phyloP scores from a whole-genome alignment of 2,797 vertebrate genomes.

The Apogon talboti region DNA sequence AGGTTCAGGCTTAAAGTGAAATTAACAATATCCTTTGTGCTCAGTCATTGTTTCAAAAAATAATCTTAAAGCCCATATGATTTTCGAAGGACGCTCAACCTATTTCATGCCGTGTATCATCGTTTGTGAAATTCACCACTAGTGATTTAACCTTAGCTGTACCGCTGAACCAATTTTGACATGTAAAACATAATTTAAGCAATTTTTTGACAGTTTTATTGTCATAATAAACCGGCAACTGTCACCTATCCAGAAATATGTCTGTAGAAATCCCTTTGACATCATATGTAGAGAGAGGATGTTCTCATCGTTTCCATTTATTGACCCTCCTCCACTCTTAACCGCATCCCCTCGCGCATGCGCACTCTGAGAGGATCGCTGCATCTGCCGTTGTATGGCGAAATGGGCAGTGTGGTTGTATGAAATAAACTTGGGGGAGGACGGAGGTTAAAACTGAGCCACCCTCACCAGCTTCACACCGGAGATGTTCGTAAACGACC shows the following conservation, averaged over 20 bases:
- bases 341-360: conserved; percentile 87
- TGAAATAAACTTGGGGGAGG: conserved; percentile 58
- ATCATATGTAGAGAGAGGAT: conserved; percentile 71
- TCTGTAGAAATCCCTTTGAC: conserved; percentile 76
- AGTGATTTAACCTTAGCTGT: background rate
- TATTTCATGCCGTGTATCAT: no score
- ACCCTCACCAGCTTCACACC: conserved; percentile 6
- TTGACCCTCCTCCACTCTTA: conserved; percentile 75
- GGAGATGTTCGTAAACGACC: conserved; percentile 27
- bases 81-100: no score
- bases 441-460: conserved; percentile 39
- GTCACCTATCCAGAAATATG: conserved; percentile 43
- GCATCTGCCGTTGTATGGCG: conserved; percentile 33
- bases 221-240: conserved; percentile 21
- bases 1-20: no score
- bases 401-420: conserved; percentile 29
- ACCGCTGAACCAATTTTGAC: background rate
- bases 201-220: conserved; percentile 9
- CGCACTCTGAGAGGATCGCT: conserved; percentile 65
- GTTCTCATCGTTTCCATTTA: conserved; percentile 76
- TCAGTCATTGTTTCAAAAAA: no score
- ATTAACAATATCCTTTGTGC: no score
- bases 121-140: background rate
- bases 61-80: no score
- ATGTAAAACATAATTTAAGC: background rate